Evolutionary conservation across 2,888 invertebrate genomes (phyloP).

Genomic region (Drosophila phalerata): DNA sequence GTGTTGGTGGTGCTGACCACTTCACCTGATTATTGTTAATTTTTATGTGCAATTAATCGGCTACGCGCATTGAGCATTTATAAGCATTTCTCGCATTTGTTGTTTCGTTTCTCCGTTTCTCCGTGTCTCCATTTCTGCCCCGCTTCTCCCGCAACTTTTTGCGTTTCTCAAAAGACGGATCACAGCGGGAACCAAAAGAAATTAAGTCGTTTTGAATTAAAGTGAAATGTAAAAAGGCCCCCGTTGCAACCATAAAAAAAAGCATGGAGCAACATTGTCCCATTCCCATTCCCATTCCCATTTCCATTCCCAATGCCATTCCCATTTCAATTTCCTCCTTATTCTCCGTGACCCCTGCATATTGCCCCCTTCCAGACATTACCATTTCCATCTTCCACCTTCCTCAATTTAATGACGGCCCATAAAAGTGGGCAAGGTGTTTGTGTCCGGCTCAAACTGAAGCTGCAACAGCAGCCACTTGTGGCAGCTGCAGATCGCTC

Average conservation of each 20-base stretch:
- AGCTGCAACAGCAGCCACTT: conserved; percentile 32
- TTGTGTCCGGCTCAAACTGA: conserved; percentile 44
- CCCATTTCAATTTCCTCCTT: background rate
- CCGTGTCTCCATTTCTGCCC: no score
- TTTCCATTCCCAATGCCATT: no score
- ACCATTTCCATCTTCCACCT: conserved; percentile 10
- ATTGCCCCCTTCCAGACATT: background rate
- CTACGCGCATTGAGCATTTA: conserved; percentile 78
- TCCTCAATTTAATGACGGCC: conserved; percentile 49
- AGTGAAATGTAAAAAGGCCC: conserved; percentile 76
- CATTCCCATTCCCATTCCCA: conserved; percentile 24
- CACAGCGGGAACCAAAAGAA: conserved; percentile 59
- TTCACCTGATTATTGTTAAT: conserved; percentile 72
- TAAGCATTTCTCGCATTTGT: conserved; percentile 71
- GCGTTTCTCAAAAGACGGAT: conserved; percentile 16
- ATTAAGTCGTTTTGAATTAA: conserved; percentile 78
- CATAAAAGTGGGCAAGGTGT: conserved; percentile 77
- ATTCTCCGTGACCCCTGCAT: background rate
- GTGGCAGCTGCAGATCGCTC: conserved; percentile 61
- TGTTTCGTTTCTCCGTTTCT: no score
- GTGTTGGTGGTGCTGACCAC: conserved; percentile 4
- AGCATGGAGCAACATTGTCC: conserved; percentile 65
- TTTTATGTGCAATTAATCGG: conserved; percentile 81
- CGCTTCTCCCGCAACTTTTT: background rate
- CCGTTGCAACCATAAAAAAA: conserved; percentile 55